Evolutionary conservation across 2,888 invertebrate species (phyloP).

Genomic region (Cryptophagus acutangulus): DNA sequence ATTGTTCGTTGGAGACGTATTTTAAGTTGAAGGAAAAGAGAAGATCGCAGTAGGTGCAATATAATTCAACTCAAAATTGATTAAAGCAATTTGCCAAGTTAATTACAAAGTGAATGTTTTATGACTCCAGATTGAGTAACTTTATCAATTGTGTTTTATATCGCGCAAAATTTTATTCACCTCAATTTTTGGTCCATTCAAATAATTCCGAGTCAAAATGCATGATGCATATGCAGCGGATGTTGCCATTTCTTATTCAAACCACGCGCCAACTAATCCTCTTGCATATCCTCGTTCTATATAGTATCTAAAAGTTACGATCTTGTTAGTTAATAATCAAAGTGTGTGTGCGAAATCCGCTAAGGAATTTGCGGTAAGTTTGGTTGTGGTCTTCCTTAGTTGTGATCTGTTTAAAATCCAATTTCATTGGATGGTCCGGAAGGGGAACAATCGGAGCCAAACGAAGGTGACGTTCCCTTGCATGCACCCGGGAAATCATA

Average conservation of each 20-base stretch:
- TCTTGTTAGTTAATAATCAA: conserved; percentile 9
- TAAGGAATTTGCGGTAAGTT: conserved; percentile 24
- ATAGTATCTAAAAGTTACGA: too few species aligned
- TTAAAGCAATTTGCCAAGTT: conserved; percentile 33
- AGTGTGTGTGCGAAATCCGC: conserved; percentile 9
- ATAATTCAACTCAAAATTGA: conserved; percentile 29
- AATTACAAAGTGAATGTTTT: conserved; percentile 33
- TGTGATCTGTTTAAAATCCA: conserved; percentile 43
- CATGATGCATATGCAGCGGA: too few species aligned
- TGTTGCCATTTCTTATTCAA: too few species aligned
- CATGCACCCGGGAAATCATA: conserved; percentile 24
- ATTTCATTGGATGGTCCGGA: conserved; percentile 38
- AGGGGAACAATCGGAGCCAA: conserved; percentile 45
- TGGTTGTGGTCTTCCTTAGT: conserved; percentile 23
- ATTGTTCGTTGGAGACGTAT: conserved; percentile 18
- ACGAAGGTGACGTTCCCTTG: conserved; percentile 43
- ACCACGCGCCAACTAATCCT: neutral
- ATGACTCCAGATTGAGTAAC: conserved; percentile 24
- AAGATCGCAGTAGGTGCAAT: too few species aligned
- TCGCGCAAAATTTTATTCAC: too few species aligned
- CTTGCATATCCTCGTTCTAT: too few species aligned
- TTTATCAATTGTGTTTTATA: too few species aligned
- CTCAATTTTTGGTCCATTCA: too few species aligned
- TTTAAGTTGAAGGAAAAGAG: conserved; percentile 17
- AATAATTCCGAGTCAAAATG: too few species aligned